A percentile compares a stretch with the other conserved stretches of the same genome.
phyloP scores from a whole-genome alignment of 2,888 invertebrate genomes.

The Scaptomyza caliginosa region DNA sequence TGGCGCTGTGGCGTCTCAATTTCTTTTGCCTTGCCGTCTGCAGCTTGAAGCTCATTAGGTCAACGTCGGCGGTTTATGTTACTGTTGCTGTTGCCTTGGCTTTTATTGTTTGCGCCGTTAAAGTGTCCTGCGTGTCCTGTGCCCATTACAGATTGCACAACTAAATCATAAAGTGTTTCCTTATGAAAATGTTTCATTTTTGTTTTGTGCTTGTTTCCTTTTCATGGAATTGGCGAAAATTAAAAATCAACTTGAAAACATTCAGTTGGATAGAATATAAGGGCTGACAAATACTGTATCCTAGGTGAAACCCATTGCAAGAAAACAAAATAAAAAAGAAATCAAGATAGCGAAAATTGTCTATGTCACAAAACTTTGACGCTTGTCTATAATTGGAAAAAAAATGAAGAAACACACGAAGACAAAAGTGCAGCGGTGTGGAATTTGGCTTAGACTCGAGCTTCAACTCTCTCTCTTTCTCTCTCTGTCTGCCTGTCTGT shows the following conservation, averaged over 20 bases:
- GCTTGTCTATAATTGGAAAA: conserved; percentile 59
- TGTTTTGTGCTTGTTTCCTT: conserved; percentile 5
- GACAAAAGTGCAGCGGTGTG: conserved; percentile 55
- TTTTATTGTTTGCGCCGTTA: conserved; percentile 56
- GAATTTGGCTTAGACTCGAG: conserved; percentile 19
- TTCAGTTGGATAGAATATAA: conserved; percentile 18
- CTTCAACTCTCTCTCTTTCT: too few relatives aligned
- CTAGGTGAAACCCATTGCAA: conserved; percentile 6
- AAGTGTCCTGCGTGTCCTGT: conserved; percentile 15
- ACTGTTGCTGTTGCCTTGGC: conserved; percentile 12
- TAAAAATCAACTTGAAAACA: conserved; percentile 47
- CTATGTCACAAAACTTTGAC: conserved; percentile 53
- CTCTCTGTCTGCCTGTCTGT: background rate
- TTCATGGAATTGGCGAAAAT: conserved; percentile 36
- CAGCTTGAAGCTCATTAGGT: conserved; percentile 70
- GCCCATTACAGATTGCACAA: conserved; percentile 15
- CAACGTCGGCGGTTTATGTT: conserved; percentile 22
- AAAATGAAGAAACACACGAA: conserved; percentile 18
- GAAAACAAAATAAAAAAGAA: conserved; percentile 48
- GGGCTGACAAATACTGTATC: conserved; percentile 9
- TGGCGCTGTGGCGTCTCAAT: conserved; percentile 65
- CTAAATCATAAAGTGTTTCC: conserved; percentile 32
- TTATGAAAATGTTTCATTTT: conserved; percentile 17
- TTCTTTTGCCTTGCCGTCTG: conserved; percentile 46
- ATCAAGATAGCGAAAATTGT: conserved; percentile 50